phyloP scores from a whole-genome alignment of 2,113 vertebrate species.

The Lophochroa leadbeateri region DNA sequence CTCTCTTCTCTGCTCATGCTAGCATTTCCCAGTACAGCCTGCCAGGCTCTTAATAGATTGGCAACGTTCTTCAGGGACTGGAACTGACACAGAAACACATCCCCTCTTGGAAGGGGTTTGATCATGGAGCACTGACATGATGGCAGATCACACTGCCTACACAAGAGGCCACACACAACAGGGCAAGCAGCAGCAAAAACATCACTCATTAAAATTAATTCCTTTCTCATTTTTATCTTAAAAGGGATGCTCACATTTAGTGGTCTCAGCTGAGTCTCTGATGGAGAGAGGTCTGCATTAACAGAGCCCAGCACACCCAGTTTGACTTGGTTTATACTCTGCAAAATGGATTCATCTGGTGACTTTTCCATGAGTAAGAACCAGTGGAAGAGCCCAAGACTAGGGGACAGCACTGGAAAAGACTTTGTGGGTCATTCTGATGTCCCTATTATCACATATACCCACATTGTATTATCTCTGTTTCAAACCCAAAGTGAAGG shows the following conservation, averaged over 20 bases:
- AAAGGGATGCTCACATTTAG: slow-evolving; percentile 63
- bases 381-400: neutral
- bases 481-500: neutral
- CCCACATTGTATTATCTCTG: neutral
- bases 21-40: slow-evolving; percentile 49
- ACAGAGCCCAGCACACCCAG: slow-evolving; percentile 25
- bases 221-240: slow-evolving; percentile 69
- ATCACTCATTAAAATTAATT: slow-evolving; percentile 75
- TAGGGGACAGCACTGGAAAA: neutral
- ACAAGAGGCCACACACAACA: slow-evolving; percentile 20
- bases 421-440: neutral
- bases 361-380: neutral
- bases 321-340: slow-evolving; percentile 27
- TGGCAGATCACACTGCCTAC: slow-evolving; percentile 60
- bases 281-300: slow-evolving; percentile 51
- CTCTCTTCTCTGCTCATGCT: slow-evolving; percentile 18
- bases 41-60: slow-evolving; percentile 67
- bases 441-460: neutral
- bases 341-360: neutral
- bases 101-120: slow-evolving; percentile 57
- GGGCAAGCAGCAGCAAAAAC: slow-evolving; percentile 53
- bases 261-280: slow-evolving; percentile 56
- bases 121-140: slow-evolving; percentile 58
- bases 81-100: slow-evolving; percentile 68
- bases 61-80: slow-evolving; percentile 54